These are phyloP conservation scores for Lamellibrachia luymesi DNA, from an alignment of 1,140 invertebrate genomes.

Conservation along the genomic window DNA sequence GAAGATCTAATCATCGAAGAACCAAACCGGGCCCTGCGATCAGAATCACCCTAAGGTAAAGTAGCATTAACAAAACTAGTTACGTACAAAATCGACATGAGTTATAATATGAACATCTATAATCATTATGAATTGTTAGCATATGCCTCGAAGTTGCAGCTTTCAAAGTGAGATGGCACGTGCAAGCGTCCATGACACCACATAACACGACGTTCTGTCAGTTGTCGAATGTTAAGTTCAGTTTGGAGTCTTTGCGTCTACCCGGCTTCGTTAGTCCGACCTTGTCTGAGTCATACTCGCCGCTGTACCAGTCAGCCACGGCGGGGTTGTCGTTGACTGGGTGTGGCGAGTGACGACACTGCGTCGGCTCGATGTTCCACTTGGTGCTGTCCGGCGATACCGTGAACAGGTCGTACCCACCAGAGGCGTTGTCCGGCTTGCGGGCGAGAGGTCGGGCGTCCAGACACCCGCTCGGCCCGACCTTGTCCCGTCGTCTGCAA, in stretches of 20 bases:
- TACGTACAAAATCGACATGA: not conserved
- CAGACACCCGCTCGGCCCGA: not conserved
- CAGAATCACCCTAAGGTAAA: no score
- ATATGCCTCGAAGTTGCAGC: not conserved
- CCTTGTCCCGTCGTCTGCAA: not conserved
- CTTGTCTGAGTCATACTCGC: not conserved
- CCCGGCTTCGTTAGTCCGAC: not conserved
- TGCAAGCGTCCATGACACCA: not conserved
- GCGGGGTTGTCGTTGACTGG: not conserved
- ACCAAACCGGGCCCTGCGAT: no score
- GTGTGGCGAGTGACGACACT: not conserved
- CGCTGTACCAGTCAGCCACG: not conserved
- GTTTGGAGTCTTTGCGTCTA: not conserved
- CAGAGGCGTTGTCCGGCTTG: not conserved
- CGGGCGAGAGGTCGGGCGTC: not conserved
- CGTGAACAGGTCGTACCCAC: not conserved
- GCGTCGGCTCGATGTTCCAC: constrained; percentile 38
- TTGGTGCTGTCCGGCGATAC: constrained; percentile 30
- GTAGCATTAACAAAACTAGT: not conserved
- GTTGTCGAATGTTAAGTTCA: not conserved
- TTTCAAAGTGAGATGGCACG: not conserved
- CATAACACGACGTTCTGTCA: not conserved
- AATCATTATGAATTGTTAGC: not conserved
- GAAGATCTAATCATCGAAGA: no score
- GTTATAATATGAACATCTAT: not conserved